phyloP scores from a whole-genome alignment of 2,797 vertebrate species.

The Nothura maculosa region DNA sequence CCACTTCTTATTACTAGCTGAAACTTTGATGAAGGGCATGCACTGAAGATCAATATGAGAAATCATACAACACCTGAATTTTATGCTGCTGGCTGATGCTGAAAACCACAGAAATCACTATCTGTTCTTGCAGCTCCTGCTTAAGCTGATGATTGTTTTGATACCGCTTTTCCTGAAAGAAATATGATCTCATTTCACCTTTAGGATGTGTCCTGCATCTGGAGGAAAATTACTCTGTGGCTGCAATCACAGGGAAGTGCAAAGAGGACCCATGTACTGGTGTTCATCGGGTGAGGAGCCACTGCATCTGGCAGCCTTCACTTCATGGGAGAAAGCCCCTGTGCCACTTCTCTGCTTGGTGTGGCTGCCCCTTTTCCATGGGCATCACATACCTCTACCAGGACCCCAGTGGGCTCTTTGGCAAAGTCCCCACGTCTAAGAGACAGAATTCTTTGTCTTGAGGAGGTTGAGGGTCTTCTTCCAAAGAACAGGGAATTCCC shows the following conservation, averaged over 20 bases:
- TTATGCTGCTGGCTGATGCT: neutral
- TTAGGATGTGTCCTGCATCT: conserved; percentile 43
- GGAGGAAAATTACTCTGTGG: neutral
- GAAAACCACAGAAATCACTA: conserved; percentile 49
- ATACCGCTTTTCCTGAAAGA: conserved; percentile 18
- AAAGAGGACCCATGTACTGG: neutral
- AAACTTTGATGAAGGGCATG: conserved; percentile 60
- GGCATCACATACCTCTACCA: neutral
- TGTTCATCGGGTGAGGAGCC: neutral
- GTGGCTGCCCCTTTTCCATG: neutral
- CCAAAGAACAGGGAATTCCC: neutral
- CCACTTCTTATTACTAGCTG: conserved; percentile 60
- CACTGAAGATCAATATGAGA: conserved; percentile 61
- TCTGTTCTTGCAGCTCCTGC: conserved; percentile 13
- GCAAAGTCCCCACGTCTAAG: neutral
- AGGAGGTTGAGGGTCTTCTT: neutral
- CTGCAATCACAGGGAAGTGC: neutral
- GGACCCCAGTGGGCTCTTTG: neutral
- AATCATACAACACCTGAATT: conserved; percentile 32
- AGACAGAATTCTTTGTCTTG: neutral
- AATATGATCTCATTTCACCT: conserved; percentile 45
- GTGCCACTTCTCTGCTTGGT: neutral
- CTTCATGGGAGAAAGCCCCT: neutral
- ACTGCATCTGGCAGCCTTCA: neutral
- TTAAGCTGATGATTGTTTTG: neutral